Percentiles rank a stretch among this genome's conserved stretches.
Evolutionary conservation across 1,140 invertebrate species (phyloP).

Genomic region (Papilio xuthus): DNA sequence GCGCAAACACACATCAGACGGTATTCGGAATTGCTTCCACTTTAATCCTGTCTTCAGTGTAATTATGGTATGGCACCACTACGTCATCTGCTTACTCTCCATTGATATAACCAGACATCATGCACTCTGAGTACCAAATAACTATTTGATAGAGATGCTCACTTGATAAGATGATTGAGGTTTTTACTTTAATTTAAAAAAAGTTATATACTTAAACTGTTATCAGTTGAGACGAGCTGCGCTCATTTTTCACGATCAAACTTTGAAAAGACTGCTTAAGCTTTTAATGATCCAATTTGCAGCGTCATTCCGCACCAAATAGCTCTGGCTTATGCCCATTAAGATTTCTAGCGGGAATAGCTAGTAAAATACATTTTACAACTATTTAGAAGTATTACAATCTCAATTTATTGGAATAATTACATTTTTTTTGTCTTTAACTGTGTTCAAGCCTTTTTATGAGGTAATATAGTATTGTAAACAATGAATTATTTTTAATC

Average conservation of each 20-base stretch:
- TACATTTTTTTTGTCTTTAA: too few relatives aligned
- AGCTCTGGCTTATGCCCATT: conserved; percentile 40
- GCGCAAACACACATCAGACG: too few relatives aligned
- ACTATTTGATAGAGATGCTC: neutral
- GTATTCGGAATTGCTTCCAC: too few relatives aligned
- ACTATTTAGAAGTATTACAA: conserved; percentile 23
- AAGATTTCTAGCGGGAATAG: conserved; percentile 31
- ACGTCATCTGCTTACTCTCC: neutral
- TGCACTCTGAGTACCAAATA: neutral
- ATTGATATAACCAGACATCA: neutral
- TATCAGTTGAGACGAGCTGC: neutral
- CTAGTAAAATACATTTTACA: conserved; percentile 19
- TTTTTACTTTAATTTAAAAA: neutral
- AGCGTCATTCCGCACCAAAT: conserved; percentile 46
- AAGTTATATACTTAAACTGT: neutral
- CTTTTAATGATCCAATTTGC: conserved; percentile 57
- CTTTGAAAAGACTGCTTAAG: conserved; percentile 50
- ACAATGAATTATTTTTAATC: too few relatives aligned
- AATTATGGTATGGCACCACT: too few relatives aligned
- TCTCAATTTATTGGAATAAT: neutral
- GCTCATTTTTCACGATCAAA: conserved; percentile 46
- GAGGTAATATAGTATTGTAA: too few relatives aligned
- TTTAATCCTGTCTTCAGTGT: too few relatives aligned
- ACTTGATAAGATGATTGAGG: too few relatives aligned
- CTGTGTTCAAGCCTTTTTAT: too few relatives aligned